phyloP scores from a whole-genome alignment of 2,113 vertebrate species.

The Synodontis membranacea region DNA sequence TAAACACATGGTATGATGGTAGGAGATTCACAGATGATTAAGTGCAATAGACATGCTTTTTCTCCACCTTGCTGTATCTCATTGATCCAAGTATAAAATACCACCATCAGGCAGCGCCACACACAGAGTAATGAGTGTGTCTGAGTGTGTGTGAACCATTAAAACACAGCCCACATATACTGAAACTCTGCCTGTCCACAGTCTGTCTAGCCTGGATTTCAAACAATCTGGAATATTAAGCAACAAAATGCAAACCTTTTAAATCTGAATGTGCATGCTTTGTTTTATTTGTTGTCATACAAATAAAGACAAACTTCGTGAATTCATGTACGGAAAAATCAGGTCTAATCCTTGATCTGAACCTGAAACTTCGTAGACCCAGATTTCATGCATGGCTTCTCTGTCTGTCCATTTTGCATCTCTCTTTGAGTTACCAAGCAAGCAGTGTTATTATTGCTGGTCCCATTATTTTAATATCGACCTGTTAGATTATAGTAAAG shows the following conservation, averaged over 20 bases:
- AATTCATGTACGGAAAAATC: not conserved
- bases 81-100: constrained; percentile 59
- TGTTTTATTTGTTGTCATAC: not conserved
- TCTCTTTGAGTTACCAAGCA: not conserved
- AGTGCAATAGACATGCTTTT: constrained; percentile 59
- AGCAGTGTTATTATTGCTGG: not conserved
- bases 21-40: constrained; percentile 66
- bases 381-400: not conserved
- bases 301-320: not conserved
- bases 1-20: constrained; percentile 54
- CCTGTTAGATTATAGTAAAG: not conserved
- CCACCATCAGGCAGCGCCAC: constrained; percentile 52
- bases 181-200: constrained; percentile 14
- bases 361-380: not conserved
- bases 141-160: constrained; percentile 32
- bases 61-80: constrained; percentile 51
- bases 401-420: not conserved
- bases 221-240: constrained; percentile 18
- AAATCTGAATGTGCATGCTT: not conserved
- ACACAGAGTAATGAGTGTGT: constrained; percentile 43
- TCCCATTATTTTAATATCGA: not conserved
- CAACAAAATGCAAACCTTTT: not conserved
- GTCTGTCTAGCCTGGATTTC: constrained; percentile 9
- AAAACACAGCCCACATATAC: constrained; percentile 24
- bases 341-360: not conserved